phyloP scores from a whole-genome alignment of 2,888 invertebrate species.

The Chloromyia formosa region DNA sequence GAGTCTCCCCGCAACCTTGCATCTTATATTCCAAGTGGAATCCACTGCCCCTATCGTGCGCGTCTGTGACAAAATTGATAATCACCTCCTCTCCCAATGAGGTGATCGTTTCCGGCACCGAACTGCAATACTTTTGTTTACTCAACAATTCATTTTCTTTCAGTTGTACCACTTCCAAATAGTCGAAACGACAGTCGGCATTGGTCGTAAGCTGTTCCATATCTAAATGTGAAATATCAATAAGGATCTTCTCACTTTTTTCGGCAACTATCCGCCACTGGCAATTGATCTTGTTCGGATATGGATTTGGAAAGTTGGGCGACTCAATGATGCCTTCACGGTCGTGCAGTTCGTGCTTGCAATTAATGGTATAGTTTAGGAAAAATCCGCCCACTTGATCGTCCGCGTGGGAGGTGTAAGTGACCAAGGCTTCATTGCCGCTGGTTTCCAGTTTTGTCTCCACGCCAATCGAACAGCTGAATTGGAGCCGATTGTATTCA shows the following conservation, averaged over 20 bases:
- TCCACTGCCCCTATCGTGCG: slow-evolving; percentile 67
- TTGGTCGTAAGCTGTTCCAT: slow-evolving; percentile 63
- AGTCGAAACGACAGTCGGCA: slow-evolving; percentile 69
- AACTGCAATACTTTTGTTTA: slow-evolving; percentile 54
- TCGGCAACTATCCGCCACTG: slow-evolving; percentile 80
- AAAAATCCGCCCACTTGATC: slow-evolving; percentile 52
- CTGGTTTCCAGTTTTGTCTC: slow-evolving; percentile 53
- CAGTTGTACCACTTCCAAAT: slow-evolving; percentile 65
- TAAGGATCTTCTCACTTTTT: slow-evolving; percentile 78
- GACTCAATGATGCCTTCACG: slow-evolving; percentile 84
- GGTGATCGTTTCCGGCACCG: slow-evolving; percentile 52
- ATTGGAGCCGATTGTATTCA: background rate
- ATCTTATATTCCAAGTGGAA: slow-evolving; percentile 85
- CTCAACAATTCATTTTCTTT: slow-evolving; percentile 61
- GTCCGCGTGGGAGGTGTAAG: slow-evolving; percentile 53
- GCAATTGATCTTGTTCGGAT: slow-evolving; percentile 74
- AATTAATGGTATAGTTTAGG: slow-evolving; percentile 56
- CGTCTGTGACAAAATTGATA: slow-evolving; percentile 72
- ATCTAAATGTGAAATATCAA: slow-evolving; percentile 83
- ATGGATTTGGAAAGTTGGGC: slow-evolving; percentile 81
- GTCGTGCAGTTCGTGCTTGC: slow-evolving; percentile 52
- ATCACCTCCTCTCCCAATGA: slow-evolving; percentile 59
- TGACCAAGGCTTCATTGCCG: slow-evolving; percentile 56
- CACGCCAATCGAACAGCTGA: slow-evolving; percentile 8
- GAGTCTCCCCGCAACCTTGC: slow-evolving; percentile 78